These are phyloP conservation scores for Atta cephalotes DNA, from an alignment of 1,140 invertebrate species.

Conservation along the genomic window DNA sequence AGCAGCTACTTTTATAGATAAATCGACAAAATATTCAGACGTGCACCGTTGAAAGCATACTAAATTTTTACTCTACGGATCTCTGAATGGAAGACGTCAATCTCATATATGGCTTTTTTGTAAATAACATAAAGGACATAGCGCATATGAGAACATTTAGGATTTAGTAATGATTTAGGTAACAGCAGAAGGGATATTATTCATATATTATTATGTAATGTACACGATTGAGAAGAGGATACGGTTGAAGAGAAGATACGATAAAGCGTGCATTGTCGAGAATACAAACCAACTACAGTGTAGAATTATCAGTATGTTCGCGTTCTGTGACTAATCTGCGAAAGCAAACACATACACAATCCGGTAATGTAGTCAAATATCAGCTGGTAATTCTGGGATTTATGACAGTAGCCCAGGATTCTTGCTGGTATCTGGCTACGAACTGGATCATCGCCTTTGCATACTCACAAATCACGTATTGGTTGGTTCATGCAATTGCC, in stretches of 20 bases:
- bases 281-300: background rate
- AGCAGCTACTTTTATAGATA: background rate
- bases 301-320: conserved; percentile 76
- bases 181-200: background rate
- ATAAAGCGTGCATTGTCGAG: conserved; percentile 13
- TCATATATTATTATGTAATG: conserved; percentile 3
- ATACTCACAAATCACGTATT: conserved; percentile 81
- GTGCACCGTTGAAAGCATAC: background rate
- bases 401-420: conserved; percentile 90
- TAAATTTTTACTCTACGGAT: background rate
- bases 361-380: conserved; percentile 93
- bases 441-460: conserved; percentile 85
- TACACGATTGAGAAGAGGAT: background rate
- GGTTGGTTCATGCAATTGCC: conserved; percentile 82
- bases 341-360: conserved; percentile 79
- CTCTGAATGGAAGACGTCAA: background rate
- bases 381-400: conserved; percentile 98
- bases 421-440: conserved; percentile 92
- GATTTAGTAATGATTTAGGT: background rate
- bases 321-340: conserved; percentile 84
- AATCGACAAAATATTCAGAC: background rate
- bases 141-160: background rate
- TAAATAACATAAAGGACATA: conserved; percentile 42
- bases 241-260: background rate
- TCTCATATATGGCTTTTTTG: conserved; percentile 28